Conservation (phyloP, 2,113 vertebrate species). For the Antechinus stuartii region DNA sequence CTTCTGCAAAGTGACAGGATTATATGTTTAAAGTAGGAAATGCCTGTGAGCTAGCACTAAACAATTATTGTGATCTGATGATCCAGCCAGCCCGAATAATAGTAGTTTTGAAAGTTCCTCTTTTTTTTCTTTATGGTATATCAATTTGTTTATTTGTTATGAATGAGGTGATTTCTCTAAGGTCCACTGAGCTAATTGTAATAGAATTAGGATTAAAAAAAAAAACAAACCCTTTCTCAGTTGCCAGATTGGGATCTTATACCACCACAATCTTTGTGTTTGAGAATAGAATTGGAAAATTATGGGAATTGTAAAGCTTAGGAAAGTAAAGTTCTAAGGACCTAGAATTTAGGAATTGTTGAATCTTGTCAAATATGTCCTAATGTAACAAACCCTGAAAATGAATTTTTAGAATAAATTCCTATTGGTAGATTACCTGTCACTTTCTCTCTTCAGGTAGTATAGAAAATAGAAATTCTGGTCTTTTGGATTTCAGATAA, state of each 20-base stretch:
- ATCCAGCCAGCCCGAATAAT: too few relatives aligned
- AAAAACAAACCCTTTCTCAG: background rate
- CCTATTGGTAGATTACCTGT: background rate
- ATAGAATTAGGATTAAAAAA: background rate
- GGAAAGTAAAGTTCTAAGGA: too few relatives aligned
- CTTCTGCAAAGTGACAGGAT: too few relatives aligned
- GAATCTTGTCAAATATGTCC: background rate
- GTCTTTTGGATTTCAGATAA: background rate
- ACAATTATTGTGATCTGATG: too few relatives aligned
- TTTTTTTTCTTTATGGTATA: background rate
- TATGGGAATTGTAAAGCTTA: background rate
- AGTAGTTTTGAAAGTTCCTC: background rate
- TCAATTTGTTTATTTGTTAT: background rate
- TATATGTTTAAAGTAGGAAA: too few relatives aligned
- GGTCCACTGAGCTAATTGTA: background rate
- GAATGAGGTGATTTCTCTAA: background rate
- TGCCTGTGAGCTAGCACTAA: too few relatives aligned
- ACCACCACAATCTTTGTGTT: background rate
- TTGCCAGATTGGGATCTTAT: background rate
- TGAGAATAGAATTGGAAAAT: background rate
- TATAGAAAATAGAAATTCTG: background rate
- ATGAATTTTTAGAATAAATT: background rate
- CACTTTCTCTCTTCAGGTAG: background rate
- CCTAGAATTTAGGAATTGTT: too few relatives aligned
- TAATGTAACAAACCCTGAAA: background rate